Evolutionary conservation across 1,140 invertebrate species (phyloP), one percentile per base, ranked within the genome.

Genomic region (Whitmania pigra): DNA sequence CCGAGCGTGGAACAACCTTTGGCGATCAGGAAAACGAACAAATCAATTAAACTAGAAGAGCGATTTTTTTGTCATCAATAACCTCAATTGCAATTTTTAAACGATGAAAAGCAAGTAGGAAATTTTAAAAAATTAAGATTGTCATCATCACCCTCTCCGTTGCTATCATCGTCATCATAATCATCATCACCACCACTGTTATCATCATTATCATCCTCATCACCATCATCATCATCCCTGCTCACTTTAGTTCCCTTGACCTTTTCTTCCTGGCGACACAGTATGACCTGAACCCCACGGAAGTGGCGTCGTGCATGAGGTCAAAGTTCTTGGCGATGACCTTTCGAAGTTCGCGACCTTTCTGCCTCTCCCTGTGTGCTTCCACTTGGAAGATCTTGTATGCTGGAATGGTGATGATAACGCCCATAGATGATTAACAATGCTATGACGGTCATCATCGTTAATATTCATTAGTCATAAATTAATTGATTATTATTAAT

Each of bases 341-440:
- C 87, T 94, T 95, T 79, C 92, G 84, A 77, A 91, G 85, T 20
- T 89, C 89, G 76, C 93, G 85, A 81, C 95, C 93, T 69, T 90
- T 84, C 69, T 95, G 83, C 76, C 91, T 84, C 75, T 90, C 84
- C 17, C 88, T 89, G 79, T 95, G 96, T 84, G 93, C 93, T 79
- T 94, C 92, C 63, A 95, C 90, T 81, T 90, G 88, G 57, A 88
- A 85, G 72, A 90, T 80, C 80, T 90, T 90, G 31, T 90, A 82
- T 73, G 83, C 85, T 83, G 77, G 36, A 81, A 77, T 29, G 31
- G 60, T 7, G 9, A 53, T 43, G 36, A 55, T 71, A 71, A 75
- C 67, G 54, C 40, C 53, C 13, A 25, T n/a, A 73, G n/a, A 27
- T 57, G 25, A 27, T 49, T 73, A 75, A 85, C 83, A 36, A 36